Conservation (phyloP, 2,113 vertebrate species). For the Onychorhynchus coronatus region DNA sequence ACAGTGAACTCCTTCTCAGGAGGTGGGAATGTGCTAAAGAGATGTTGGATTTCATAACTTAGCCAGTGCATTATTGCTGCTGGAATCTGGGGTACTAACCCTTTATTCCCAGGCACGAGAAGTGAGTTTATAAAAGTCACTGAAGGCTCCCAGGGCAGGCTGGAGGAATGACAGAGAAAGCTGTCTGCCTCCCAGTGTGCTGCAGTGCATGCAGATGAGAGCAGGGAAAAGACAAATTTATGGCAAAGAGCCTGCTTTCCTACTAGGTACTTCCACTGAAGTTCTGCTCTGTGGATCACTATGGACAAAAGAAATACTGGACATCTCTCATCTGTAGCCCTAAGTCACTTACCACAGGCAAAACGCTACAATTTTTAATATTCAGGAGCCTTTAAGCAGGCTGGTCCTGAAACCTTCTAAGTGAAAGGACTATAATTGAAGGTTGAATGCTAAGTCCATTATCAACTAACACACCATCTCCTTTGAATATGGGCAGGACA, state of each 20-base stretch:
- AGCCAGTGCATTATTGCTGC: neutral
- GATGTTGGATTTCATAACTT: neutral
- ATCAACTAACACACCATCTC: neutral
- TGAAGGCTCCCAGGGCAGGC: neutral
- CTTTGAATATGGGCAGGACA: neutral
- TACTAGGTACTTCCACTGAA: neutral
- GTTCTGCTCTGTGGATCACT: neutral
- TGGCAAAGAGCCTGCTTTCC: neutral
- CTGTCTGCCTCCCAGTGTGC: neutral
- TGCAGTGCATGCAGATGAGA: neutral
- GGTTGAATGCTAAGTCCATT: neutral
- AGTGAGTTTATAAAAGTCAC: neutral
- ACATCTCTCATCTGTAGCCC: rapidly evolving
- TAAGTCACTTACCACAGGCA: neutral
- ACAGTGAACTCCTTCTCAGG: neutral
- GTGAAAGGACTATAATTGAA: neutral
- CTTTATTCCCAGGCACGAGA: neutral
- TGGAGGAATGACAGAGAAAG: neutral
- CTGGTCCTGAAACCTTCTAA: neutral
- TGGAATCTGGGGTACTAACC: neutral
- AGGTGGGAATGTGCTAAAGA: neutral
- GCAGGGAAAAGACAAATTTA: neutral
- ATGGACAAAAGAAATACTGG: neutral
- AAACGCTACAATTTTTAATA: neutral
- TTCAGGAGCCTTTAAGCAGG: neutral